phyloP scores from a whole-genome alignment of 1,140 invertebrate species.

The Trichonephila clavata region DNA sequence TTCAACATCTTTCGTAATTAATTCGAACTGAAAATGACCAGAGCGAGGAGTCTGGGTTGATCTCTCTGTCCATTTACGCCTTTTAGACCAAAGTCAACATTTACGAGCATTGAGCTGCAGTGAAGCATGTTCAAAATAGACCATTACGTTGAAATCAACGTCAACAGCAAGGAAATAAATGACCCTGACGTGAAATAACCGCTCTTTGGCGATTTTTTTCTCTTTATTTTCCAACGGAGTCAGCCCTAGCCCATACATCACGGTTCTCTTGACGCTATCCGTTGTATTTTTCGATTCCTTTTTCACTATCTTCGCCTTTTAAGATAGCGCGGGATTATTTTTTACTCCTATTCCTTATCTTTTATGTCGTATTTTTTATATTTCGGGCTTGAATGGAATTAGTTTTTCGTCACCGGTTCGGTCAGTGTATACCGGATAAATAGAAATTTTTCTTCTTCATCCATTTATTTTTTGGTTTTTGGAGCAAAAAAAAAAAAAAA shows the following conservation, averaged over 20 bases:
- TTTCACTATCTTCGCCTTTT: not conserved
- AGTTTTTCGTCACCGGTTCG: constrained; percentile 26
- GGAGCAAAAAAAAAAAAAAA: no score
- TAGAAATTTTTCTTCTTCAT: not conserved
- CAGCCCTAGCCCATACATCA: constrained; percentile 45
- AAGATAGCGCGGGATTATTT: constrained; percentile 13
- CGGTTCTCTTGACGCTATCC: constrained; percentile 44
- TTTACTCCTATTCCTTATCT: not conserved
- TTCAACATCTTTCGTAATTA: not conserved
- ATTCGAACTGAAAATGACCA: not conserved
- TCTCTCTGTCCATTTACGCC: constrained; percentile 26
- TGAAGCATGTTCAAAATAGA: constrained; percentile 52
- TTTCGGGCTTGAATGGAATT: constrained; percentile 47
- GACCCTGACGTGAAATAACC: constrained; percentile 64
- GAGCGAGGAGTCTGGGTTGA: no score
- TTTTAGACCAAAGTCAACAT: constrained; percentile 59
- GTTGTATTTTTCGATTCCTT: constrained; percentile 55
- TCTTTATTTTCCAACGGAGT: constrained; percentile 44
- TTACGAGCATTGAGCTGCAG: constrained; percentile 51
- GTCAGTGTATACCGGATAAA: not conserved
- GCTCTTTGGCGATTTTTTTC: not conserved
- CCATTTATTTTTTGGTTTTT: no score
- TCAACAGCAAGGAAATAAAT: constrained; percentile 54
- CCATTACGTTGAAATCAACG: constrained; percentile 62
- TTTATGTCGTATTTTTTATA: not conserved